A percentile compares a stretch with the other conserved stretches of the same genome.
These are phyloP conservation scores for Perodicticus potto DNA, from an alignment of 2,797 vertebrate genomes.

Conservation along the genomic window DNA sequence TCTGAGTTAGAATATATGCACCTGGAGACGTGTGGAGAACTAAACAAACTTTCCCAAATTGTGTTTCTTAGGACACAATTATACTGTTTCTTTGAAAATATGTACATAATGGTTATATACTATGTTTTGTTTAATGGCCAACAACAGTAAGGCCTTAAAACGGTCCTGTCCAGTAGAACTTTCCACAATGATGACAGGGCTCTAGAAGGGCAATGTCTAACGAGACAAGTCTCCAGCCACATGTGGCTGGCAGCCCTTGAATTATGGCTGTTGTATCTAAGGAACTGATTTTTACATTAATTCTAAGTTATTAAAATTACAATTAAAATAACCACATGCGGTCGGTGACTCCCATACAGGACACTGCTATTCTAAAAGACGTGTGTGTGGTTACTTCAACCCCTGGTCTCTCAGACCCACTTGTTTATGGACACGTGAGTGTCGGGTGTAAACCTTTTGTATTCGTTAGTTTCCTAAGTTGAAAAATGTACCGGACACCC, in stretches of 20 bases:
- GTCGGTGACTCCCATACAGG: not conserved
- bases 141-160: not conserved
- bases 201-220: not conserved
- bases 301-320: not conserved
- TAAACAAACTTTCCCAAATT: not conserved
- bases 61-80: conserved; percentile 8
- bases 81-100: not conserved
- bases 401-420: not conserved
- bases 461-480: not conserved
- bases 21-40: not conserved
- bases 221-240: not conserved
- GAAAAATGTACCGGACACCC: not conserved
- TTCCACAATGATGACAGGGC: not conserved
- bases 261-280: not conserved
- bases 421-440: not conserved
- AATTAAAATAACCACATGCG: not conserved
- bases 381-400: conserved; percentile 9
- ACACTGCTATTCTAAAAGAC: not conserved
- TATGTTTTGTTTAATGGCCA: not conserved
- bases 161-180: not conserved
- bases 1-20: not conserved
- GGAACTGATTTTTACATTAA: not conserved
- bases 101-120: not conserved
- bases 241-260: not conserved
- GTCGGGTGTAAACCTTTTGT: not conserved